Evolutionary conservation across 2,888 invertebrate species (phyloP).

Genomic region (Abscondita cerata): DNA sequence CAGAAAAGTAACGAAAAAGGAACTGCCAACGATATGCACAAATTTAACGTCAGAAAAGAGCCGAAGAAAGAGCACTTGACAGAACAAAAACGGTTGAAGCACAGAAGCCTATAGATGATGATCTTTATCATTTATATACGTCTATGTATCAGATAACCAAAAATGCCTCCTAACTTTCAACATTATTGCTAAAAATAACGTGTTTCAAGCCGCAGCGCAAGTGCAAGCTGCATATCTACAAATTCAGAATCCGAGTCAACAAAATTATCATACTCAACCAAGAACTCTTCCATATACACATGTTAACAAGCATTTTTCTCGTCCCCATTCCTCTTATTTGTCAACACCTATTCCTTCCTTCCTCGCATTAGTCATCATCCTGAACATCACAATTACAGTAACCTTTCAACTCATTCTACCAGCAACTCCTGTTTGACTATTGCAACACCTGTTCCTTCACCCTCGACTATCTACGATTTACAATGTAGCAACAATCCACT

Average conservation of each 20-base stretch:
- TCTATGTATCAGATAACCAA: slow-evolving; percentile 1
- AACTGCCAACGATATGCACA: not conserved
- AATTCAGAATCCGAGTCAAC: not conserved
- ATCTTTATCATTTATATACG: not conserved
- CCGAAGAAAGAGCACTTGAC: not conserved
- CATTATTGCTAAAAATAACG: slow-evolving; percentile 1
- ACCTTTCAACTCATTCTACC: not conserved
- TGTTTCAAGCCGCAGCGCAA: slow-evolving; percentile 5
- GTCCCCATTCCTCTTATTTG: slow-evolving; percentile 1
- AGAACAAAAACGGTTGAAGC: slow-evolving; percentile 1
- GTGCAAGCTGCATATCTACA: slow-evolving; percentile 2
- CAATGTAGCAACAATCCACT: too few relatives aligned
- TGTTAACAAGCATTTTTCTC: not conserved
- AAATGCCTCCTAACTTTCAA: slow-evolving; percentile 1
- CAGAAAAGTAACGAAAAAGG: not conserved
- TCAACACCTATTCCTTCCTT: not conserved
- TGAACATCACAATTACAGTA: not conserved
- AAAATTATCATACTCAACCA: not conserved
- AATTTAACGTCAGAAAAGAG: slow-evolving; percentile 1
- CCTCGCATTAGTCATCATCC: not conserved
- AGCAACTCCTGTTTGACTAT: too few relatives aligned
- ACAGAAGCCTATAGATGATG: slow-evolving; percentile 4
- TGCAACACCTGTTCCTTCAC: too few relatives aligned
- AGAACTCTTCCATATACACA: not conserved
- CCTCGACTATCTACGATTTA: too few relatives aligned